Percentiles rank a stretch among this genome's conserved stretches.
These are phyloP conservation scores for Phengaris alcon DNA, from an alignment of 2,888 invertebrate species.

Conservation along the genomic window DNA sequence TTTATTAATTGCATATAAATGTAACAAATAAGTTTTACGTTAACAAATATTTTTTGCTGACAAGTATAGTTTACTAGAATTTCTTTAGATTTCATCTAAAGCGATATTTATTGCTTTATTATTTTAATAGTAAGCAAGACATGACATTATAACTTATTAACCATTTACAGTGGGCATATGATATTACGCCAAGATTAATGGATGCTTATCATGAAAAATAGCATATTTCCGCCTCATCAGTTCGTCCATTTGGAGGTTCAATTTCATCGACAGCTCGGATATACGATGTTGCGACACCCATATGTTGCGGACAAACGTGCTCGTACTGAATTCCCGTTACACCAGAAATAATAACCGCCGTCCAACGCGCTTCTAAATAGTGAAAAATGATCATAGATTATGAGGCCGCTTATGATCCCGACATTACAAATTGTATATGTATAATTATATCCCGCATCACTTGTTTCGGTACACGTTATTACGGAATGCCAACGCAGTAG, in stretches of 20 bases:
- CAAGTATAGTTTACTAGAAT: not conserved
- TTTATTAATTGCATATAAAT: slow-evolving; percentile 6
- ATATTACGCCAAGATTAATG: slow-evolving; percentile 4
- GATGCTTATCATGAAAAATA: not conserved
- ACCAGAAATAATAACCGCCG: slow-evolving; percentile 56
- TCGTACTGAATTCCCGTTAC: slow-evolving; percentile 58
- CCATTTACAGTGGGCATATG: not conserved
- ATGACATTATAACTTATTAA: not conserved
- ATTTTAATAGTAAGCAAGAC: not conserved
- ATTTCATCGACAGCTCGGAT: slow-evolving; percentile 20
- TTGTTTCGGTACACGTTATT: slow-evolving; percentile 52
- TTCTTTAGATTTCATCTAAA: not conserved
- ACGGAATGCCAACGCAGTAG: slow-evolving; percentile 46
- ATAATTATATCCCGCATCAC: slow-evolving; percentile 59
- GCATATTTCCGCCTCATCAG: not conserved
- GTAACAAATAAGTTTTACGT: not conserved
- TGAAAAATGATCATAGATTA: slow-evolving; percentile 60
- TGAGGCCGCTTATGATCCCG: slow-evolving; percentile 52
- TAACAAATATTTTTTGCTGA: too few species aligned
- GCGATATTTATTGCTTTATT: not conserved
- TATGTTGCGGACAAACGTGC: slow-evolving; percentile 35
- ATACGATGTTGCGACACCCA: slow-evolving; percentile 26
- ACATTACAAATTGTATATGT: slow-evolving; percentile 53
- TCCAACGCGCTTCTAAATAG: slow-evolving; percentile 59
- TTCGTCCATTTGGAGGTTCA: not conserved